These are phyloP conservation scores for Electrophaes corylata DNA, from an alignment of 2,888 invertebrate genomes.

Conservation along the genomic window DNA sequence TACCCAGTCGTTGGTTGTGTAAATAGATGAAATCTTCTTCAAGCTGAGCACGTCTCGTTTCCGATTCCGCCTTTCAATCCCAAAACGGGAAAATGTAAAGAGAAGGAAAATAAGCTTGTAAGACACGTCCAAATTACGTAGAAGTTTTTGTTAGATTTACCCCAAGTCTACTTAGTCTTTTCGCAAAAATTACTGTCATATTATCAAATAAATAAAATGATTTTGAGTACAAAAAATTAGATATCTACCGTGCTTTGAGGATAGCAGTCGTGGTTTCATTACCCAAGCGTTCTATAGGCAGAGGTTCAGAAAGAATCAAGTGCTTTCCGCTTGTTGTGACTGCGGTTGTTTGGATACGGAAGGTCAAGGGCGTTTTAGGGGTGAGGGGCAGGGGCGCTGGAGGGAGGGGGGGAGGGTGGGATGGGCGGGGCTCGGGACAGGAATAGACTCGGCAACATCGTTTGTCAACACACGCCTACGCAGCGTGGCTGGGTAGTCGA, in stretches of 20 bases:
- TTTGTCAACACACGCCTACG: conserved; percentile 83
- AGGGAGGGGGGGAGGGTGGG: conserved; percentile 43
- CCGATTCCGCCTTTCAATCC: neutral
- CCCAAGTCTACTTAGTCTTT: no score
- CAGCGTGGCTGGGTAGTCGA: conserved; percentile 47
- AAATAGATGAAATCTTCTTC: neutral
- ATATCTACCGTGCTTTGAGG: neutral
- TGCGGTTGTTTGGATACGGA: conserved; percentile 81
- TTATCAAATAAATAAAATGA: no score
- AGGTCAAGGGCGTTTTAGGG: conserved; percentile 75
- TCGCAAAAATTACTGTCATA: no score
- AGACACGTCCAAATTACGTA: no score
- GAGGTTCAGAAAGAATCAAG: conserved; percentile 50
- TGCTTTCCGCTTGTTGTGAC: conserved; percentile 69
- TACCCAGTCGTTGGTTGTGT: neutral
- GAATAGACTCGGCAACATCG: conserved; percentile 76
- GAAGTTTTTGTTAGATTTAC: no score
- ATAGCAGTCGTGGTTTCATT: neutral
- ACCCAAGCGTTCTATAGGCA: neutral
- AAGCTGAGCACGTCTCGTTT: neutral
- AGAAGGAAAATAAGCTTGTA: no score
- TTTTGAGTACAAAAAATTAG: neutral
- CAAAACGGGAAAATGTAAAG: no score
- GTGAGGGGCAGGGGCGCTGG: conserved; percentile 42
- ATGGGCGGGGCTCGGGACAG: conserved; percentile 61